These are phyloP conservation scores for Australoheros scitulus DNA, from an alignment of 2,113 vertebrate genomes.

Conservation along the genomic window DNA sequence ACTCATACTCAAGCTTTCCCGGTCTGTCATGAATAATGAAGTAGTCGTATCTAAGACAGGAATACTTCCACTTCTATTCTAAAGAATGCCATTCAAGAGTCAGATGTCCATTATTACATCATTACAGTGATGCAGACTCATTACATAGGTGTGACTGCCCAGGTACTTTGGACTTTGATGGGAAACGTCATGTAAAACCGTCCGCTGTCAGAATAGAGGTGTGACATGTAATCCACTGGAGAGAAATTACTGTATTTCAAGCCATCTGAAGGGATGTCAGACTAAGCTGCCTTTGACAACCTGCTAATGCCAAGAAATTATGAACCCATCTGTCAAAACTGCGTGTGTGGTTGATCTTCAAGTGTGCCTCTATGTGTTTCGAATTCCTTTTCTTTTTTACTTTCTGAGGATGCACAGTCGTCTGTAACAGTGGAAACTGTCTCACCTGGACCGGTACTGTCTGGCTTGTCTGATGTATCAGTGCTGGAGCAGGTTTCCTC, in stretches of 20 bases:
- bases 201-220: background rate
- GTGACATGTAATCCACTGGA: background rate
- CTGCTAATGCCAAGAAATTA: background rate
- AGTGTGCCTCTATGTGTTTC: no score
- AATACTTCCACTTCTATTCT: background rate
- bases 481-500: conserved; percentile 74
- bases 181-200: background rate
- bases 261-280: background rate
- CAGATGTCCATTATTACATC: background rate
- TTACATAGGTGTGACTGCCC: background rate
- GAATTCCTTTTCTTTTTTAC: no score
- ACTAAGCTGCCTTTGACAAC: background rate
- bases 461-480: conserved; percentile 70
- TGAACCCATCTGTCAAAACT: background rate
- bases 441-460: conserved; percentile 74
- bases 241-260: background rate
- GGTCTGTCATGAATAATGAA: no score
- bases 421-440: background rate
- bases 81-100: background rate
- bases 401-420: background rate
- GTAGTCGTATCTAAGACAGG: background rate
- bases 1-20: background rate
- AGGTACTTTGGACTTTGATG: background rate
- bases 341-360: background rate
- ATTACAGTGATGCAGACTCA: conserved; percentile 3